Conservation (phyloP, 2,888 invertebrate species). For the Megamerina dolium region DNA sequence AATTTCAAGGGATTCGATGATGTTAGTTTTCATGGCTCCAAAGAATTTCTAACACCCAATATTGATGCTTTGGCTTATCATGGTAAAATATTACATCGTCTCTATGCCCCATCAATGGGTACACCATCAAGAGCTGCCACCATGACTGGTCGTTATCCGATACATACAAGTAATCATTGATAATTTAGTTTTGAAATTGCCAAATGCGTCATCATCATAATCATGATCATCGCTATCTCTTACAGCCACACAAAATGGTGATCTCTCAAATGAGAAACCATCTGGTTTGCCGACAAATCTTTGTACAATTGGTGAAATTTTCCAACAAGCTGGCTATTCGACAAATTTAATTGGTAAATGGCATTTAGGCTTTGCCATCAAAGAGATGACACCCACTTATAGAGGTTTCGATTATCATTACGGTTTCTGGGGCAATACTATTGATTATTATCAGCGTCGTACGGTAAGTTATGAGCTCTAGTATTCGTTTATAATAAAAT, state of each 20-base stretch:
- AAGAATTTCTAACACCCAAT: conserved; percentile 84
- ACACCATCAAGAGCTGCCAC: conserved; percentile 79
- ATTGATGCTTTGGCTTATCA: conserved; percentile 80
- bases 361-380: conserved; percentile 74
- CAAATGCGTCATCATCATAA: neutral
- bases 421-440: conserved; percentile 77
- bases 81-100: conserved; percentile 74
- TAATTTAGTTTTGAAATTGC: neutral
- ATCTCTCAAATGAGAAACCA: conserved; percentile 62
- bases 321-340: conserved; percentile 66
- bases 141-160: conserved; percentile 81
- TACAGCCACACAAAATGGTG: conserved; percentile 67
- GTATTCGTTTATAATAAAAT: neutral
- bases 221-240: neutral
- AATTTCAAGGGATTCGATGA: conserved; percentile 77
- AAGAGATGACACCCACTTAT: conserved; percentile 57
- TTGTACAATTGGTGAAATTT: conserved; percentile 63
- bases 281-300: conserved; percentile 65
- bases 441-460: conserved; percentile 72
- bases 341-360: conserved; percentile 87
- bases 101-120: conserved; percentile 77
- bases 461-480: conserved; percentile 26
- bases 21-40: conserved; percentile 81
- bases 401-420: conserved; percentile 77
- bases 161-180: conserved; percentile 58